A percentile compares a stretch with the other conserved stretches of the same genome.
phyloP scores from a whole-genome alignment of 2,797 vertebrate genomes.

The Enteromius thamalakanensis region DNA sequence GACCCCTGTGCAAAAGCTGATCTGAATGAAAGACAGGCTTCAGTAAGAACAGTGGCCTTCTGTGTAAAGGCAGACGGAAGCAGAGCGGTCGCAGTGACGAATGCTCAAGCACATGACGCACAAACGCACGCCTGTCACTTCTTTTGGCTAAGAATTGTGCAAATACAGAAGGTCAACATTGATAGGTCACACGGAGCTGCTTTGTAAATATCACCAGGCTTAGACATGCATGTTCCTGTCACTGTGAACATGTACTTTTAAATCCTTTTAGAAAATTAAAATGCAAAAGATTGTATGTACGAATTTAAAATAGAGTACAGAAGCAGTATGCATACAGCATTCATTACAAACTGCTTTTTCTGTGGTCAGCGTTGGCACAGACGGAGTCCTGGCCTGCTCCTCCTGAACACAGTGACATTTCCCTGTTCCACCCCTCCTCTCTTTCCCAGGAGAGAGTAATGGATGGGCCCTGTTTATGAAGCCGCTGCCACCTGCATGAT shows the following conservation, averaged over 20 bases:
- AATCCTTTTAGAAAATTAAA: conserved; percentile 19
- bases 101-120: conserved; percentile 48
- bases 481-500: conserved; percentile 78
- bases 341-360: conserved; percentile 57
- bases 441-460: conserved; percentile 76
- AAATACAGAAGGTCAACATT: conserved; percentile 62
- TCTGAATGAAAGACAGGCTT: conserved; percentile 77
- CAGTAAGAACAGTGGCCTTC: conserved; percentile 76
- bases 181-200: conserved; percentile 58
- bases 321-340: background rate
- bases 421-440: conserved; percentile 61
- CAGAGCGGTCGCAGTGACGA: conserved; percentile 65
- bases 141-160: conserved; percentile 58
- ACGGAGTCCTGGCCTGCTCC: conserved; percentile 58
- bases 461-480: conserved; percentile 80
- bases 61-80: conserved; percentile 70
- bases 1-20: conserved; percentile 59
- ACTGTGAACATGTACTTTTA: conserved; percentile 32
- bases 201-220: conserved; percentile 53
- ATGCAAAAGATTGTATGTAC: background rate
- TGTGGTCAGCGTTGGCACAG: conserved; percentile 68
- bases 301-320: conserved; percentile 20
- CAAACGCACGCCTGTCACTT: conserved; percentile 63
- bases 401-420: conserved; percentile 71
- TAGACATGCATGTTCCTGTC: conserved; percentile 30